phyloP scores from a whole-genome alignment of 1,140 invertebrate genomes.

The Drosophila carrolli region DNA sequence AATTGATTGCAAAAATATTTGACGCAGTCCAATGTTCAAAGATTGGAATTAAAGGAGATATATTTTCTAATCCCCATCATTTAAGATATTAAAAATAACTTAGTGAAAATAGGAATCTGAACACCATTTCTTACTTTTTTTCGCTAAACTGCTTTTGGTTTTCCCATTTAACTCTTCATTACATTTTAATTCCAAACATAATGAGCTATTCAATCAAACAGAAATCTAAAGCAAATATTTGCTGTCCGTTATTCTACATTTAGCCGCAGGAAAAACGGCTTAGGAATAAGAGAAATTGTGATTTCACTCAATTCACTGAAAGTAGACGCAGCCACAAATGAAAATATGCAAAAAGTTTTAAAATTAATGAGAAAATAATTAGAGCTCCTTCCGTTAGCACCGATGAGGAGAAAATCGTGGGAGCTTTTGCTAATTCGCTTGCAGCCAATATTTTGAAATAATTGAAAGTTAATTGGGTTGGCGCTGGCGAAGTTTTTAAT shows the following conservation, averaged over 20 bases:
- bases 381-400: conserved; percentile 7
- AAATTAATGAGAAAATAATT: conserved; percentile 35
- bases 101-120: background rate
- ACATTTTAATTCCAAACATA: conserved; percentile 8
- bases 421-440: conserved; percentile 17
- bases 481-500: conserved; percentile 10
- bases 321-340: conserved; percentile 6
- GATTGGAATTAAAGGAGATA: background rate
- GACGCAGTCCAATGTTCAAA: background rate
- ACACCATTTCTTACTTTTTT: background rate
- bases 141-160: background rate
- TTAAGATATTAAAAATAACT: background rate
- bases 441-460: conserved; percentile 16
- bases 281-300: conserved; percentile 9
- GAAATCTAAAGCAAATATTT: conserved; percentile 32
- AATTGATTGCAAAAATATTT: background rate
- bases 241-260: conserved; percentile 18
- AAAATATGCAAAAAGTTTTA: conserved; percentile 11
- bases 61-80: no score
- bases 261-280: conserved; percentile 3
- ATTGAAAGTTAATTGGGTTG: conserved; percentile 25
- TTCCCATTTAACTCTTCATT: conserved; percentile 18
- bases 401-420: background rate
- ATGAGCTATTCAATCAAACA: conserved; percentile 38
- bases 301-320: conserved; percentile 7